Percentiles rank a stretch among this genome's conserved stretches.
These are phyloP conservation scores for Drosophila rellima DNA, from an alignment of 2,888 invertebrate genomes.

Conservation along the genomic window DNA sequence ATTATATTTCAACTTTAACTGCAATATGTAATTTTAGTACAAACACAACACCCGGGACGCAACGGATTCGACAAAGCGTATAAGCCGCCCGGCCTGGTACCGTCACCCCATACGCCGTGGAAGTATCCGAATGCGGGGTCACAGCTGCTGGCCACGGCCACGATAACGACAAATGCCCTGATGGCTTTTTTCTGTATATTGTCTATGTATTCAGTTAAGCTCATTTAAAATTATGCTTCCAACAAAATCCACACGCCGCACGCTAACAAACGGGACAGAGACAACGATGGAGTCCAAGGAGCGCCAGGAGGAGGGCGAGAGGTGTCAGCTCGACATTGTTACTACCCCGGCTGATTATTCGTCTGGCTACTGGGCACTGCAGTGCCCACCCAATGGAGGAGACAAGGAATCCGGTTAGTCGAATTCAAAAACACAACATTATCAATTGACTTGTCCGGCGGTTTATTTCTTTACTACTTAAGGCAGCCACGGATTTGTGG, in stretches of 20 bases:
- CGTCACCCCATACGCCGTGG: conserved; percentile 84
- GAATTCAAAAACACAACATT: conserved; percentile 13
- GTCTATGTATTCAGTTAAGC: conserved; percentile 65
- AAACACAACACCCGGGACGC: conserved; percentile 83
- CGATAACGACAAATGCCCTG: conserved; percentile 60
- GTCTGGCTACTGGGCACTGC: conserved; percentile 8
- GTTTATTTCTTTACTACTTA: conserved; percentile 12
- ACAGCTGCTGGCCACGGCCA: conserved; percentile 48
- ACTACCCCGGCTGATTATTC: conserved; percentile 22
- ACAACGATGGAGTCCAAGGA: conserved; percentile 14
- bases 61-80: conserved; percentile 83
- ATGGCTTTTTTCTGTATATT: conserved; percentile 66
- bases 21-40: conserved; percentile 62
- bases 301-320: conserved; percentile 3
- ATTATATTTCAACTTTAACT: conserved; percentile 18
- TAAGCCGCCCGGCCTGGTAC: conserved; percentile 79
- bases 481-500: conserved; percentile 16
- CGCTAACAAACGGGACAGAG: conserved; percentile 18
- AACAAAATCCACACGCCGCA: conserved; percentile 49
- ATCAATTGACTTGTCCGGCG: conserved; percentile 15
- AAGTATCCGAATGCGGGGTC: conserved; percentile 77
- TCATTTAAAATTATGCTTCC: conserved; percentile 69
- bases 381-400: conserved; percentile 16
- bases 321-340: conserved; percentile 3
- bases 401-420: conserved; percentile 13